Conservation (phyloP, 2,113 vertebrate genomes). For the Salvelinus alpinus region DNA sequence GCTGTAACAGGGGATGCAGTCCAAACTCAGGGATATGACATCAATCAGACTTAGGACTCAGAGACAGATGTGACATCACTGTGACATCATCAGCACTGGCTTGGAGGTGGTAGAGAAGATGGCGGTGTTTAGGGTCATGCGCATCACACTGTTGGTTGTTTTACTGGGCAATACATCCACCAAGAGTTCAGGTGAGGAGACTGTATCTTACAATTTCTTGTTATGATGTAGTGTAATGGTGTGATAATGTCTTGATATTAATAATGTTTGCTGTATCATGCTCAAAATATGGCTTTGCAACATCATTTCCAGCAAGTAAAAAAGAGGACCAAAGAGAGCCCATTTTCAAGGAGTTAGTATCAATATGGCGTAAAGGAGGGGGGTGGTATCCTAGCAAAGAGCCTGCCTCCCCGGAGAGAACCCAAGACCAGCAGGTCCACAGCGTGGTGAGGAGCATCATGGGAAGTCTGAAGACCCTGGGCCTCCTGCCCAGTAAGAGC, state of each 20-base stretch:
- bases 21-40: slow-evolving; percentile 25
- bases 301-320: slow-evolving; percentile 34
- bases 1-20: slow-evolving; percentile 1
- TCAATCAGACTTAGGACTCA: slow-evolving; percentile 9
- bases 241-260: not conserved
- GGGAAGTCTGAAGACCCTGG: slow-evolving; percentile 71
- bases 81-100: slow-evolving; percentile 34
- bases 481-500: slow-evolving; percentile 61
- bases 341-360: slow-evolving; percentile 68
- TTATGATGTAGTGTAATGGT: not conserved
- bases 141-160: slow-evolving; percentile 54
- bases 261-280: not conserved
- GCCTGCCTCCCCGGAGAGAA: slow-evolving; percentile 33
- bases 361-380: slow-evolving; percentile 63
- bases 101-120: slow-evolving; percentile 63
- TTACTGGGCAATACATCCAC: slow-evolving; percentile 55
- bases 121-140: slow-evolving; percentile 49
- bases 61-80: slow-evolving; percentile 45
- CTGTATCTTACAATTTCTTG: not conserved
- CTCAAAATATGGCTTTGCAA: not conserved
- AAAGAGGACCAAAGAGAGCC: slow-evolving; percentile 56
- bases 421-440: slow-evolving; percentile 50
- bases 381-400: slow-evolving; percentile 45
- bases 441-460: slow-evolving; percentile 69
- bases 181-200: slow-evolving; percentile 64